Base-by-base conservation (phyloP, 2,113 vertebrate genomes). In the Corydoras sp. region DNA sequence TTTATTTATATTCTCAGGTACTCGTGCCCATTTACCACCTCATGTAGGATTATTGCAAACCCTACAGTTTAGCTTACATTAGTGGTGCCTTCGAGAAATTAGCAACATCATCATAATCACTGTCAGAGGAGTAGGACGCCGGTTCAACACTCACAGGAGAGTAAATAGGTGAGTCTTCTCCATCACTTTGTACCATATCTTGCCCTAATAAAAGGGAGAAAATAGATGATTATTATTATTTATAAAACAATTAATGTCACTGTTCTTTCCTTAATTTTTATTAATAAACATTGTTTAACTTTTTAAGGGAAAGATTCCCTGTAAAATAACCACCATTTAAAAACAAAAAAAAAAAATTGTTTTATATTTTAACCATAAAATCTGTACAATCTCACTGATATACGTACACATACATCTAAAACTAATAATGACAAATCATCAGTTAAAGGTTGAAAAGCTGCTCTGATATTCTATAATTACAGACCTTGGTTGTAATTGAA, bases 91-190 rank as follows among this genome's bases (percentile, higher is more conserved):
- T 24, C 53, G 65, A 30, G 55, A 51, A 74, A 60, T 68, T 68
- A 65, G 3, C 58, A 29, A 77, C 65, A n/a, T 77, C 76, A 71
- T 77, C 76, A 55, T 77, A 77, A 10, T 74, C 76, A 30, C 65
- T 35, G 53, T 74, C 67, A 24, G 32, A 10, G 31, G 50, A 62
- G 68, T 62, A 35, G 15, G 35, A n/a, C 10, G 71, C 58, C 10
- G 35, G 5, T 4, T 76, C 71, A 29, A 49, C 54, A 10, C 53
- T 71, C 48, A 79, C 71, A 14, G 74, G 74, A 9, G 77, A 79
- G 59, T 79, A 79, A 29, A 79, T 32, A 2, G 71, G 71, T 14
- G 67, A 79, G 24, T 79, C 77, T 7, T 76, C 74, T 66, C 67
- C 75, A 59, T 9, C 55, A 29, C 18, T 30, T 2, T 18, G 53